Conservation (phyloP, 2,113 vertebrate species). For the Scomber scombrus region DNA sequence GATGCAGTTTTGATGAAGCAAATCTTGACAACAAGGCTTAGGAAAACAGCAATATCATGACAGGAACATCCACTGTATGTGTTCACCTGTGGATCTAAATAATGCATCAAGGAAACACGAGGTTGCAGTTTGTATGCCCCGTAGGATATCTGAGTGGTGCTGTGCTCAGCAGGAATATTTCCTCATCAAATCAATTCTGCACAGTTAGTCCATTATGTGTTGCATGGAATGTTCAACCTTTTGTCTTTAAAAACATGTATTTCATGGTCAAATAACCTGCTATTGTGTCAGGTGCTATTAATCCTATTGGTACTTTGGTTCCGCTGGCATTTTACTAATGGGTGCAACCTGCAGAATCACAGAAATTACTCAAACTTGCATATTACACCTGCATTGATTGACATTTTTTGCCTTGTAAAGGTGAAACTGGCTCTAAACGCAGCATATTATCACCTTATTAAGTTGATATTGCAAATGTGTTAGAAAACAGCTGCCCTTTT, state of each 20-base stretch:
- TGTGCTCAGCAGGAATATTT: conserved; percentile 26
- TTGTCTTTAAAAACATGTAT: neutral
- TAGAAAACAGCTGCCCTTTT: no score
- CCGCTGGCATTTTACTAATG: neutral
- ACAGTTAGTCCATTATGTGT: neutral
- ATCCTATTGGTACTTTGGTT: neutral
- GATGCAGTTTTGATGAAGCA: neutral
- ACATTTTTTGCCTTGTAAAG: no score
- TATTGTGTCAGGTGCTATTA: neutral
- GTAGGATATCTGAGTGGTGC: neutral
- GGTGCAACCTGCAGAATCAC: neutral
- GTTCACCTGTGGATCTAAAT: neutral
- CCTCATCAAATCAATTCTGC: conserved; percentile 30
- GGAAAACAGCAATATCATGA: neutral
- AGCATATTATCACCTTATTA: no score
- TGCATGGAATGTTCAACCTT: neutral
- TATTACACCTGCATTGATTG: no score
- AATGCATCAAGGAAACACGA: neutral
- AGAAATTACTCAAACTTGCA: neutral
- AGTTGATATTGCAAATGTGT: no score
- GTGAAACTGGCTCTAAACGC: no score
- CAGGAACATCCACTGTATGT: neutral
- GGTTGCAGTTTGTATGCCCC: conserved; percentile 5
- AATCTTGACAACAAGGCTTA: neutral
- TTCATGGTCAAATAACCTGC: neutral